A percentile compares a stretch with the other conserved stretches of the same genome.
phyloP scores from a whole-genome alignment of 1,140 invertebrate genomes.

The Amphibalanus amphitrite region DNA sequence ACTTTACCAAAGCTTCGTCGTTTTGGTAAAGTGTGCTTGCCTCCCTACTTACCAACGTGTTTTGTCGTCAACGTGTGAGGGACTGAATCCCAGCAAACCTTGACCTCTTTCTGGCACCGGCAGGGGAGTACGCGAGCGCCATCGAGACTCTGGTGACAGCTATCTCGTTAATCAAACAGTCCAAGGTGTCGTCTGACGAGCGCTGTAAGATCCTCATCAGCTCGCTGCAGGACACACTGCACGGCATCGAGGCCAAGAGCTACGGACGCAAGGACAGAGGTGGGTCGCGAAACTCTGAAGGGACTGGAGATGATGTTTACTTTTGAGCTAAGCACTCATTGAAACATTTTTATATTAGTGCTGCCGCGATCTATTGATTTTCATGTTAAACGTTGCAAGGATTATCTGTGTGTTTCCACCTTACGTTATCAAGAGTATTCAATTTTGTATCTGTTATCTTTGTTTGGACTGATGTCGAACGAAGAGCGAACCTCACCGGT shows the following conservation, averaged over 20 bases:
- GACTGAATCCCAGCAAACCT: no score
- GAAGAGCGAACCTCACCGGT: neutral
- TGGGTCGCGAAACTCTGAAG: slow-evolving; percentile 26
- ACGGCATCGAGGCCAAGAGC: slow-evolving; percentile 91
- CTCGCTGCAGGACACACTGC: slow-evolving; percentile 87
- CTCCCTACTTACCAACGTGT: no score
- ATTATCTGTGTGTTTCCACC: slow-evolving; percentile 7
- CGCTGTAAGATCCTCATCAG: slow-evolving; percentile 95
- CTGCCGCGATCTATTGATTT: slow-evolving; percentile 8
- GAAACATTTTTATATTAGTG: neutral
- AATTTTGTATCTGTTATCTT: neutral
- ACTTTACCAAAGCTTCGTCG: no score
- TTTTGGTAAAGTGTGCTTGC: no score
- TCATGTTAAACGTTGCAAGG: slow-evolving; percentile 10
- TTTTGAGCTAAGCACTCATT: slow-evolving; percentile 9
- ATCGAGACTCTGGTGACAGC: slow-evolving; percentile 97
- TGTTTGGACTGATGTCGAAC: neutral
- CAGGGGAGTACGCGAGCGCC: slow-evolving; percentile 87
- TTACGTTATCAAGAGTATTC: neutral
- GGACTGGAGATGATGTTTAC: slow-evolving; percentile 23
- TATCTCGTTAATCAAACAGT: slow-evolving; percentile 96
- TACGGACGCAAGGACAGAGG: slow-evolving; percentile 49
- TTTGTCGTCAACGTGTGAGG: no score
- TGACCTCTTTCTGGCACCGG: no score
- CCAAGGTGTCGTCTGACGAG: slow-evolving; percentile 92